Conservation (phyloP, 2,797 vertebrate species). For the Rhabdophis nuchalis region DNA sequence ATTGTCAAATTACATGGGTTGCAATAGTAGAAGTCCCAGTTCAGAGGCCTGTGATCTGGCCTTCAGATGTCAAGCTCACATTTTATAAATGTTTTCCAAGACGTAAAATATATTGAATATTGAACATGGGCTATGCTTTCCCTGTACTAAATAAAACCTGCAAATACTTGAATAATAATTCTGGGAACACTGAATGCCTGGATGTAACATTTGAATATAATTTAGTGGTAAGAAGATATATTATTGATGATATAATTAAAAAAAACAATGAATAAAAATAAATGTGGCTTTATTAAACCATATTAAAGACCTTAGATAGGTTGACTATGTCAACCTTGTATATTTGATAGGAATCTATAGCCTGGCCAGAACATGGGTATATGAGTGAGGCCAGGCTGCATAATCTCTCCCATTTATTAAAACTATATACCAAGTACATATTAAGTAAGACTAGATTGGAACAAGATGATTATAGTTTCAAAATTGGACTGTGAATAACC, state of each 20-base stretch:
- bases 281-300: not conserved
- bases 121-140: not conserved
- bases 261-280: not conserved
- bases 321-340: not conserved
- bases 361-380: not conserved
- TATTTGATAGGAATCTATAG: not conserved
- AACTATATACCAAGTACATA: not conserved
- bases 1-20: constrained; percentile 12
- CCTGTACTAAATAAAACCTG: not conserved
- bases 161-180: not conserved
- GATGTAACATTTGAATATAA: not conserved
- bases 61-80: constrained; percentile 14
- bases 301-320: not conserved
- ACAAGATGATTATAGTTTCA: not conserved
- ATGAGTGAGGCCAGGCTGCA: not conserved
- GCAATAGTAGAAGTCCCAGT: constrained; percentile 3
- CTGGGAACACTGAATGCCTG: not conserved
- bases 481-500: not conserved
- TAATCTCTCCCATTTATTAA: not conserved
- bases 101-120: not conserved
- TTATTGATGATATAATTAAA: not conserved
- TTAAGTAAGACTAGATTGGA: not conserved
- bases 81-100: not conserved
- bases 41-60: constrained; percentile 2
- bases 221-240: not conserved